These are phyloP conservation scores for Tetranychus urticae DNA, from an alignment of 1,140 invertebrate genomes.

Conservation along the genomic window DNA sequence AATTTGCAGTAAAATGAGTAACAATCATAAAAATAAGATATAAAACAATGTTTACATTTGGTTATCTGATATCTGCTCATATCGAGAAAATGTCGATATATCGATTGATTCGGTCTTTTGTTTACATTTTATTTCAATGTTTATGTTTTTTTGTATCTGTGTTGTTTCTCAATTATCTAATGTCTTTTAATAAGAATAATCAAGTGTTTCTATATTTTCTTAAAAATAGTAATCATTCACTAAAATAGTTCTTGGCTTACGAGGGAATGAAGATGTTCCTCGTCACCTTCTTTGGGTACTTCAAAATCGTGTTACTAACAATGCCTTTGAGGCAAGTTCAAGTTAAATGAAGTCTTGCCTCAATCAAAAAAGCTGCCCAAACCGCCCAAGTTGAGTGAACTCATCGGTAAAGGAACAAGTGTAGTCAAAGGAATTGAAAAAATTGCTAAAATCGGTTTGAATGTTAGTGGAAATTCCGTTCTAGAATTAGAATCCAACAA, in stretches of 20 bases:
- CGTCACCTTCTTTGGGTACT: constrained; percentile 9
- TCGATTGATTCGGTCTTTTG: too few species aligned
- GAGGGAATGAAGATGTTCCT: constrained; percentile 6
- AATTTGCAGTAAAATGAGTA: too few species aligned
- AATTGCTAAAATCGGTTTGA: not conserved
- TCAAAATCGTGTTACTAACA: constrained; percentile 1
- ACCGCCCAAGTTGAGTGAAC: not conserved
- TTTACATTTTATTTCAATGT: too few species aligned
- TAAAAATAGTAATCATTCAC: not conserved
- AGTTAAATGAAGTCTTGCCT: not conserved
- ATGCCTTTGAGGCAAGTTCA: not conserved
- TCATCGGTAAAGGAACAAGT: not conserved
- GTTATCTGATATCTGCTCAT: constrained; percentile 32
- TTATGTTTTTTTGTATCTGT: too few species aligned
- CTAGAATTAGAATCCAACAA: not conserved
- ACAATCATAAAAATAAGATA: too few species aligned
- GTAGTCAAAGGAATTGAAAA: not conserved
- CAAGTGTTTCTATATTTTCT: constrained; percentile 4
- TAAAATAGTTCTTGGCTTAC: not conserved
- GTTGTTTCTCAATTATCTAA: too few species aligned
- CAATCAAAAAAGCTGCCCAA: not conserved
- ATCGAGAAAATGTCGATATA: too few species aligned
- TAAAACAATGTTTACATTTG: too few species aligned
- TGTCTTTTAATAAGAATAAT: not conserved
- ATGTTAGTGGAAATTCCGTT: not conserved